phyloP scores from a whole-genome alignment of 2,888 invertebrate genomes.

The Acanthacorydalis orientalis region DNA sequence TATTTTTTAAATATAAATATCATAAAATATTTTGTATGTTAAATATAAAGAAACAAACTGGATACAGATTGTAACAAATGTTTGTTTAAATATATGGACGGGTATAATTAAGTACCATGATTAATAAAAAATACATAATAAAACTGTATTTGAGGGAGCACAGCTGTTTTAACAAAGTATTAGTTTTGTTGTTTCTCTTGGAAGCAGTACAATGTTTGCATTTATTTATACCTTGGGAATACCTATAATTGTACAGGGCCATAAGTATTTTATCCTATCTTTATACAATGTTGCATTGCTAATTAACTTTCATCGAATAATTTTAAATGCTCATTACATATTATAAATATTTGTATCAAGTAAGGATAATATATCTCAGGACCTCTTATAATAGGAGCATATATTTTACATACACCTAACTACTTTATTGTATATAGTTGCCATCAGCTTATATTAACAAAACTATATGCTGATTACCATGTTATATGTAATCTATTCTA shows the following conservation, averaged over 20 bases:
- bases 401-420: background rate
- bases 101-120: too few relatives aligned
- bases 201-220: background rate
- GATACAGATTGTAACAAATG: too few relatives aligned
- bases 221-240: background rate
- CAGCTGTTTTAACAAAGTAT: background rate
- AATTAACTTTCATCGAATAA: background rate
- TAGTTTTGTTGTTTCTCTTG: background rate
- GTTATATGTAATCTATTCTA: conserved; percentile 3
- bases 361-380: background rate
- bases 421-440: background rate
- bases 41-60: too few relatives aligned
- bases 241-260: background rate
- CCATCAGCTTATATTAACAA: conserved; percentile 5
- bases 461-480: conserved; percentile 3
- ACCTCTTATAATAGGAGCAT: background rate
- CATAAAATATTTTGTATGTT: too few relatives aligned
- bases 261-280: too few relatives aligned
- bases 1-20: background rate
- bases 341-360: background rate
- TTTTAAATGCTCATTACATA: background rate
- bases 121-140: too few relatives aligned
- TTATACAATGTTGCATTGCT: too few relatives aligned
- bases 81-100: too few relatives aligned
- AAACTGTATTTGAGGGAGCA: too few relatives aligned